Evolutionary conservation across 1,140 invertebrate species (phyloP), one percentile per base, ranked within the genome.

Genomic region (Ruditapes philippinarum): DNA sequence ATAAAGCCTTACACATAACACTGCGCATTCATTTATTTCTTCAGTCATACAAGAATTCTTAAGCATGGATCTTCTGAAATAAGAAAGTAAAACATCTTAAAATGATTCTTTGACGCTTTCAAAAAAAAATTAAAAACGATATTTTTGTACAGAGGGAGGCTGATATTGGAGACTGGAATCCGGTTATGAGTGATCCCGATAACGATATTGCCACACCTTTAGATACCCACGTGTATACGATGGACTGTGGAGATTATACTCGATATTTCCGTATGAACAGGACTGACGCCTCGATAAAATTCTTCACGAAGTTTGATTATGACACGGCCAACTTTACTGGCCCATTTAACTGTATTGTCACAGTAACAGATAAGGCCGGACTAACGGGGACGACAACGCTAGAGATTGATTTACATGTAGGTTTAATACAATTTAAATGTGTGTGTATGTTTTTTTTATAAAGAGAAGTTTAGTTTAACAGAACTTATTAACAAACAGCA

Each of bases 261-360:
- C 57, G 78, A 25, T 79, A 80, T 36, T 88, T 88, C 42, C 40
- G 45, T 14, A 70, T 88, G 86, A 33, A 49, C 22, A 25, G 25
- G 17, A 38, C 42, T 0, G 42, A 3, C n/a, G 86, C 40, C 14
- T 7, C n/a, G 17, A 40, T 88, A n/a, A 70, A 60, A 25, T 88
- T 49, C 62, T n/a, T 78, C 31, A 73, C 86, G 14, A 73, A n/a
- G 57, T 88, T 88, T 51, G 86, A 88, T 57, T 88, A 81, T 33
- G 86, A 88, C 57, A 73, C 76, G 17, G 86, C 57, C 25, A 81
- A 73, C 38, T 51, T 88, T 22, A 73, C 86, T 22, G 14, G 62
- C 7, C 76, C 76, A 0, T 80, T 51, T 60, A 31, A 45, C 1
- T 88, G 86, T 45, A n/a, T 57, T n/a, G 86, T 88, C 0, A 88